Evolutionary conservation across 2,113 vertebrate species (phyloP), one percentile per base, ranked within the genome.

Genomic region (Pygoscelis antarcticus): DNA sequence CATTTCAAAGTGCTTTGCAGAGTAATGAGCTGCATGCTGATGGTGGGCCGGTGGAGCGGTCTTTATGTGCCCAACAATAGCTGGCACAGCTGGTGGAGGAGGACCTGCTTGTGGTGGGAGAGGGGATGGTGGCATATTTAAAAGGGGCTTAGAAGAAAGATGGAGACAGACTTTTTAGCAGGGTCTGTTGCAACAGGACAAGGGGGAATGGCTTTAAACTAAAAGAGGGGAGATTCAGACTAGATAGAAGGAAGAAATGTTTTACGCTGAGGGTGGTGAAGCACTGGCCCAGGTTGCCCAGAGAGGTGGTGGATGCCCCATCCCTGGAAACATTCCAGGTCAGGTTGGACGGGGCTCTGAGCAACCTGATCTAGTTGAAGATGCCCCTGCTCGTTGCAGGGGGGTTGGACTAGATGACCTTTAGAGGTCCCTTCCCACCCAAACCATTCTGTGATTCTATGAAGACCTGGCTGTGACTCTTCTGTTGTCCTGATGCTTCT

Each of bases 1-100:
- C 76, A 4, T 93, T 96, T 97, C 95, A 96, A 96, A 98, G 94
- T 19, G 8, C 79, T 97, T 89, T 65, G 78, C 86, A 69, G 93
- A 92, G 96, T 97, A 97, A 97, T 90, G 95, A 97, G 96, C 95
- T 87, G 75, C 72, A 2, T 78, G 92, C 91, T 81, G 89, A 38
- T 10, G 30, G 84, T 29, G 2, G 83, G 68, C 90, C 70, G 16
- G 54, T 77, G 92, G 81, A 84, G 79, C 0, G 2, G 90, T 86
- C 84, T 96, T 96, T 96, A 61, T 91, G 46, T 91, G 66, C 19
- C 89, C 89, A 84, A 96, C 97, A 97, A 96, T 90, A 93, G 94
- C 92, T 49, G 46, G 47, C 34, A 36, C 38, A 47, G 89, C n/a
- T 21, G 25, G 22, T 34, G 40, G 78, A 95, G 83, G 49, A 83